Evolutionary conservation across 2,797 vertebrate genomes (phyloP), one percentile per base, ranked within the genome.

Genomic region (Phoebastria nigripes): DNA sequence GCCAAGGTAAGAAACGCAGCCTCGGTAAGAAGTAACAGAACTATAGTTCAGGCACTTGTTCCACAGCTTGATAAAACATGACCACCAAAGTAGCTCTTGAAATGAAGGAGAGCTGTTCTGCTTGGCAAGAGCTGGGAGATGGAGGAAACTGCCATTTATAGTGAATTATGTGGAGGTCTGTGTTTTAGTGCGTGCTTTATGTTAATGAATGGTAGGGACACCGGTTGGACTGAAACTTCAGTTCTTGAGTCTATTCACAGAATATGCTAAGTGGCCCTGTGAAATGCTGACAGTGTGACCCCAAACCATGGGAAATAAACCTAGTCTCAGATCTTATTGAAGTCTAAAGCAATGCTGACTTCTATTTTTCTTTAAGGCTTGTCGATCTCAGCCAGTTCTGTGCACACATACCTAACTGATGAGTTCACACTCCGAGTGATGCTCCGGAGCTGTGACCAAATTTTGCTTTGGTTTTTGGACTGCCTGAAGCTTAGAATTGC

Each of bases 291-390:
- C 22, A 37, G 51, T 6, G 33, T 52, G 67, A 42, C 26, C 52
- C 26, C 52, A 82, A 87, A 78, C 56, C 59, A 82, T 26, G 61
- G 82, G 74, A 96, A 92, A 85, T 47, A 39, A 80, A 33, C 10
- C 35, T 7, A 6, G 4, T 63, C 35, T 80, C 65, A 72, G 71
- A 49, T 5, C 58, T 78, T 84, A 65, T 1, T 69, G 35, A 82
- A 85, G 47, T 41, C 56, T 78, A 76, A 74, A 66, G 71, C 33
- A 77, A n/a, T 1, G 6, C 71, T 85, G 84, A 39, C 25, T 92
- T 85, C 31, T 54, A 5, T 74, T 62, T 93, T 80, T 87, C 83
- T 47, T 20, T 22, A 58, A 56, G 41, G 65, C 54, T 63, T 65
- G 63, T 90, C 0, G 0, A 83, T 71, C 83, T 76, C 63, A 37